These are phyloP conservation scores for Euzetes globulus DNA, from an alignment of 2,888 invertebrate genomes.

Conservation along the genomic window DNA sequence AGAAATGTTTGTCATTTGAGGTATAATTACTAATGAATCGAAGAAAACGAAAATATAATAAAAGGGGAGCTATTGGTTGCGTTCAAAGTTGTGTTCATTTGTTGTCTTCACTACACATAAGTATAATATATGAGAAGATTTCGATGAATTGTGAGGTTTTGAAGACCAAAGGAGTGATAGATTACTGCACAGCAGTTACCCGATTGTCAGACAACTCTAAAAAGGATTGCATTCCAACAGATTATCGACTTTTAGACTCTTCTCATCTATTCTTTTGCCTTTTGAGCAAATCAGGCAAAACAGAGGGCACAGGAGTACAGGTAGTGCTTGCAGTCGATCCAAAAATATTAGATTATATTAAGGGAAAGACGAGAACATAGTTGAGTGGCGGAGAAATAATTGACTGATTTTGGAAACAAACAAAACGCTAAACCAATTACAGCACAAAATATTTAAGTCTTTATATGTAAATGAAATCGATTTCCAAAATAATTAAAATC, in stretches of 20 bases:
- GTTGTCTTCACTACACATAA: constrained; percentile 5
- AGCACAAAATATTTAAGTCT: not conserved
- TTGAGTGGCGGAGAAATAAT: no score
- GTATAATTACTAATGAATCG: constrained; percentile 14
- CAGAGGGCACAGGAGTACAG: not conserved
- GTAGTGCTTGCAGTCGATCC: not conserved
- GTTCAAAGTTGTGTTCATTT: not conserved
- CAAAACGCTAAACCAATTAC: no score
- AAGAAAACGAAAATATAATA: not conserved
- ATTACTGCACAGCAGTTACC: constrained; percentile 19
- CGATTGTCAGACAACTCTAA: not conserved
- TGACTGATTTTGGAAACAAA: no score
- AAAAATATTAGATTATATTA: not conserved
- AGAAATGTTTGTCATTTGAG: not conserved
- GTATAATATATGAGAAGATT: not conserved
- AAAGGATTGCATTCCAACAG: not conserved
- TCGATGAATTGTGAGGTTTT: not conserved
- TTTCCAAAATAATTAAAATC: not conserved
- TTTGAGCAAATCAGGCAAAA: constrained; percentile 1
- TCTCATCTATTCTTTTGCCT: not conserved
- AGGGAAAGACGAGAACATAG: no score
- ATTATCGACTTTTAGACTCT: not conserved
- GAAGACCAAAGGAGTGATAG: not conserved
- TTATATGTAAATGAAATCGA: not conserved
- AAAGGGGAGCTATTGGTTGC: not conserved